Base-by-base conservation (phyloP, 2,797 vertebrate genomes). In the Pipistrellus pygmaeus region DNA sequence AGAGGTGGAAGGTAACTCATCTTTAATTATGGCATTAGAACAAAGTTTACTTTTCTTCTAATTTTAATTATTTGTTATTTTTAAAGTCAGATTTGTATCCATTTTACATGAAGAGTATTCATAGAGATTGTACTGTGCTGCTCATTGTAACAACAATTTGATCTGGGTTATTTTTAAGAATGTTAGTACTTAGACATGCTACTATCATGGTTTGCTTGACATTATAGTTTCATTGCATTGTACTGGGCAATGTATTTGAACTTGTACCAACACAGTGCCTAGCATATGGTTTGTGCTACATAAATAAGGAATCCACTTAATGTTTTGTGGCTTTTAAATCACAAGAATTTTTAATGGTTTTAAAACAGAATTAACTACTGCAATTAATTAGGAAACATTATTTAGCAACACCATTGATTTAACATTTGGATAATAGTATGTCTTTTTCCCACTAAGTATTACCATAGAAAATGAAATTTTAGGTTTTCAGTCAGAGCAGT, bases 341-440 rank as follows among this genome's bases (percentile, higher is more conserved):
- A 38, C 14, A 32, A 60, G 68, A 60, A 27, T 69, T 83, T 81
- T 80, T 84, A 17, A 60, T 84, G 23, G 48, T 46, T 78, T 87
- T 86, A 66, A 66, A 78, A 35, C 8, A 66, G 76, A 30, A 23
- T n/a, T 80, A 90, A 48, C 8, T 88, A 48, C 62, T 76, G 66
- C 89, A 96, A 85, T 66, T n/a, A 93, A 60, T 3, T 30, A 60
- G 64, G 90, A 71, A 46, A 64, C 41, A 51, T 77, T 78, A 46
- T 60, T 91, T 82, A 82, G 72, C 20, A 12, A 32, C 13, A 25
- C 38, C 8, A 51, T 69, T 85, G 1, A 82, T 14, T 78, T 77
- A 88, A 38, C 25, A 85, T 2, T 44, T n/a, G 27, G 18, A 25
- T 80, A 41, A 48, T 48, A n/a, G 38, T 23, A 0, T 78, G 8